Conservation (phyloP, 2,113 vertebrate genomes). For the Theristicus caerulescens region DNA sequence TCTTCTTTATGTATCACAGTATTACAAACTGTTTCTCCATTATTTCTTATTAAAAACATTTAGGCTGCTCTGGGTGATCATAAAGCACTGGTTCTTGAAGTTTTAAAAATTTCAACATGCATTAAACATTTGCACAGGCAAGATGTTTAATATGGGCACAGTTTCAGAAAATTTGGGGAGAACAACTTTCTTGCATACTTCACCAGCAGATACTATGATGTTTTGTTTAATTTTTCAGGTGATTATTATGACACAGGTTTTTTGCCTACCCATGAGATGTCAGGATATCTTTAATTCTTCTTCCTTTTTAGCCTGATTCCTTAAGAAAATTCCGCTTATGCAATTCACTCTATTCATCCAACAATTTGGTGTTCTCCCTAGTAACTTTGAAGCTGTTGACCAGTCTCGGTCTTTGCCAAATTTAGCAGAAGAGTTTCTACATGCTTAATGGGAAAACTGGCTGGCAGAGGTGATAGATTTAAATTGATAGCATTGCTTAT, state of each 20-base stretch:
- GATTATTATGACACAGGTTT: neutral
- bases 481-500: neutral
- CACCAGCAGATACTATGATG: neutral
- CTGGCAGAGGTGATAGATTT: neutral
- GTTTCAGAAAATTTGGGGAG: neutral
- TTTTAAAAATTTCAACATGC: neutral
- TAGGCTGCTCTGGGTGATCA: neutral
- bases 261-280: neutral
- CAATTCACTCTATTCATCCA: neutral
- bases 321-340: neutral
- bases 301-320: neutral
- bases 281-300: neutral
- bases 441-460: neutral
- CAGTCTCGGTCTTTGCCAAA: neutral
- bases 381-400: neutral
- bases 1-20: neutral
- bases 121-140: neutral
- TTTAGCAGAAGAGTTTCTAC: neutral
- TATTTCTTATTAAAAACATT: neutral
- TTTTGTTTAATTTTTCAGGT: neutral
- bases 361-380: neutral
- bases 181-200: neutral
- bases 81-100: neutral
- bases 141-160: neutral
- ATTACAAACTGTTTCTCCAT: neutral